A percentile compares a stretch with the other conserved stretches of the same genome.
phyloP scores from a whole-genome alignment of 2,888 invertebrate species.

The Callyntrura sp. region DNA sequence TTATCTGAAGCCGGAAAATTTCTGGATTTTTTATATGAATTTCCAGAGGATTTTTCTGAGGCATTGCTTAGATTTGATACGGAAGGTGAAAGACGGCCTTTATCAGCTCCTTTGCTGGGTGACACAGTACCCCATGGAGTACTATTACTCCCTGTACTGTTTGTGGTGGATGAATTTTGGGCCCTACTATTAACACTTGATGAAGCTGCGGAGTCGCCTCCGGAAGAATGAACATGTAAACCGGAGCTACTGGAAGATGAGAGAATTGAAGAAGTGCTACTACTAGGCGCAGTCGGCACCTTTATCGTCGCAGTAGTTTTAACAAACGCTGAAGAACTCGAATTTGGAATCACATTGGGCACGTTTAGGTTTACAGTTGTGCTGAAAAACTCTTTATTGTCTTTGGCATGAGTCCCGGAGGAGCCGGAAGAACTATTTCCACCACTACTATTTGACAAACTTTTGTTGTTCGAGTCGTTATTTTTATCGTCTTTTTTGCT shows the following conservation, averaged over 20 bases:
- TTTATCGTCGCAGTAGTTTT: constrained; percentile 81
- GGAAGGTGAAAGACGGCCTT: constrained; percentile 79
- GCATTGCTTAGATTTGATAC: constrained; percentile 73
- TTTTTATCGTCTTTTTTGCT: constrained; percentile 75
- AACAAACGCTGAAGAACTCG: constrained; percentile 81
- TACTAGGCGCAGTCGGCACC: constrained; percentile 78
- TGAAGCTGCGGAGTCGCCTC: constrained; percentile 53
- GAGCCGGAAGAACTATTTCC: constrained; percentile 71
- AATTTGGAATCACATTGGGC: constrained; percentile 80
- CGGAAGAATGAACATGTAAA: constrained; percentile 67
- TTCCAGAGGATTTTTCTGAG: constrained; percentile 68
- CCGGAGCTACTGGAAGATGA: constrained; percentile 70
- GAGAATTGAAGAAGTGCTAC: constrained; percentile 60
- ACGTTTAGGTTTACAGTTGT: constrained; percentile 81
- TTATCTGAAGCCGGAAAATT: constrained; percentile 79
- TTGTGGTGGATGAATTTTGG: constrained; percentile 47
- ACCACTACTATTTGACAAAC: constrained; percentile 68
- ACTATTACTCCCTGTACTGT: constrained; percentile 53
- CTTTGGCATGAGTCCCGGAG: constrained; percentile 77
- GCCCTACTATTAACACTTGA: constrained; percentile 52
- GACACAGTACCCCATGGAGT: constrained; percentile 74
- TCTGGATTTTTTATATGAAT: constrained; percentile 81
- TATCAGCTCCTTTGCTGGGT: constrained; percentile 68
- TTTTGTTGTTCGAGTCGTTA: constrained; percentile 63
- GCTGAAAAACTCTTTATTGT: constrained; percentile 80